Evolutionary conservation across 2,113 vertebrate species (phyloP), one percentile per base, ranked within the genome.

Genomic region (Acrocephalus arundinaceus): DNA sequence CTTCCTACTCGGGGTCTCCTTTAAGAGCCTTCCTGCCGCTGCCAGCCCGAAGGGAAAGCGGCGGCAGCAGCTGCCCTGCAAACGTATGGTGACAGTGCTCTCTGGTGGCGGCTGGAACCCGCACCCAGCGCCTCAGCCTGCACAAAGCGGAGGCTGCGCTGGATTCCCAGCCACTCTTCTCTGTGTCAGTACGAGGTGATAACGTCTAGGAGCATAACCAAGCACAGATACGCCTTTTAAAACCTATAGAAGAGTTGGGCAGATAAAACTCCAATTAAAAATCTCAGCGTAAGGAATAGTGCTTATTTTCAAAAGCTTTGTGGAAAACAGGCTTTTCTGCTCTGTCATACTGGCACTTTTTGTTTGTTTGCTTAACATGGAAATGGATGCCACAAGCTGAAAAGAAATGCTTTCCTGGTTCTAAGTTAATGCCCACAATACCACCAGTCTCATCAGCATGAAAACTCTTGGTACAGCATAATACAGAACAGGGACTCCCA

Each of bases 51-150:
- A 67, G 52, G 51, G 21, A 83, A 33, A 43, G 39, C 85, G 17
- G 74, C 57, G 20, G 74, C 55, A 37, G 61, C 51, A 39, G 14
- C 74, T 55, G 72, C 35, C 33, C 55, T 55, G 45, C 23, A 21
- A 45, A 20, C 2, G 15, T 1, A 62, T 2, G 15, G 81, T 68
- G 33, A 46, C 81, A 95, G 93, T 51, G 89, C 96, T 39, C 95
- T 87, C 97, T 96, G 88, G 58, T 51, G 97, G 96, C 43, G 8
- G 76, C 70, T 8, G 71, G 20, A 25, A 21, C 2, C 33, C 15
- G 35, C 51, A 31, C 14, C 67, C 35, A 6, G 13, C 10, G 45
- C 37, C n/a, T 11, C 62, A 24, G 67, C 39, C 85, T 3, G 37
- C 30, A 30, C 10, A 17, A 25, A 33, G 30, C 7, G 0, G 6